Conservation (phyloP, 2,797 vertebrate species). For the Cossypha polioptera region DNA sequence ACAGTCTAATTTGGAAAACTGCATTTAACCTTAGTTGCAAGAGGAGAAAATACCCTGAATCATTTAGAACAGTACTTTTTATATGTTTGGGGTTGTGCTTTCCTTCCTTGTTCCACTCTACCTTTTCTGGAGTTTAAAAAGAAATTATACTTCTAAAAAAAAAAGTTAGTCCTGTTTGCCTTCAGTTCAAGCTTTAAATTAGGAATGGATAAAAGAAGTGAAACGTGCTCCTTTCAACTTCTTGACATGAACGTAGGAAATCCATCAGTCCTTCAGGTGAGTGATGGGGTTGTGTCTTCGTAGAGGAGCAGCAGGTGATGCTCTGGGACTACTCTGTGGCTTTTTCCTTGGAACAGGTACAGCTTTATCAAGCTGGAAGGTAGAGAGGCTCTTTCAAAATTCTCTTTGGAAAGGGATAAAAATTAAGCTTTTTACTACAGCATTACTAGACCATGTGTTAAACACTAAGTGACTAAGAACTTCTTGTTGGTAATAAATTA, state of each 20-base stretch:
- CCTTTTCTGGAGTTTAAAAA: background rate
- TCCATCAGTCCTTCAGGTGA: background rate
- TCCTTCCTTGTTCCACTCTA: background rate
- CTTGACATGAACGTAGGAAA: background rate
- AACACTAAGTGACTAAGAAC: background rate
- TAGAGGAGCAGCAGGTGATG: background rate
- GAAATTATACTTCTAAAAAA: background rate
- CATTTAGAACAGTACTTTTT: background rate
- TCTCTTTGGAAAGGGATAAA: background rate
- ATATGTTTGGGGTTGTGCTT: background rate
- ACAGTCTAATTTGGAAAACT: background rate
- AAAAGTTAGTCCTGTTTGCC: background rate
- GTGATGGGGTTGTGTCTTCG: background rate
- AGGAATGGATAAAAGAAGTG: background rate
- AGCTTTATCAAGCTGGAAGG: background rate
- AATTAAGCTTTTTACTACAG: background rate
- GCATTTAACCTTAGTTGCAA: background rate
- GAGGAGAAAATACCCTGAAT: background rate
- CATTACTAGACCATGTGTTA: background rate
- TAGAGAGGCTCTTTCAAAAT: background rate
- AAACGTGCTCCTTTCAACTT: background rate
- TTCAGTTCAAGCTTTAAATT: background rate
- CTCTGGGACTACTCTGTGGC: background rate
- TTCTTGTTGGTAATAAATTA: background rate
- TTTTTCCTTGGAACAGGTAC: background rate